Percentiles rank a stretch among this genome's conserved stretches.
phyloP scores from a whole-genome alignment of 2,797 vertebrate genomes.

The Esox masquinongy region DNA sequence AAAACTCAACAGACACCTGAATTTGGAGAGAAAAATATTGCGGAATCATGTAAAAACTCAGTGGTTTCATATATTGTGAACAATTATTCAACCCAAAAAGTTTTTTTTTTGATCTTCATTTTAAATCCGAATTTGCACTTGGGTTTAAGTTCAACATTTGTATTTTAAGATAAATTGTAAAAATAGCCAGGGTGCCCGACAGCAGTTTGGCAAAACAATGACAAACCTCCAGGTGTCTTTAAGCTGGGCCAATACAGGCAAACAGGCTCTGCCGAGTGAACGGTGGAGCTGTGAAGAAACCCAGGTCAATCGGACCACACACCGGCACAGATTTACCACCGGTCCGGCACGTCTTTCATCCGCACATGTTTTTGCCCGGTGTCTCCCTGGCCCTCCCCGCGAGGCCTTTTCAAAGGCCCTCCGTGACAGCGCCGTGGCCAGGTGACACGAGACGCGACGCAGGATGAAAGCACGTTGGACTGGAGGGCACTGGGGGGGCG shows the following conservation, averaged over 20 bases:
- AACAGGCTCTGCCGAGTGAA: background rate
- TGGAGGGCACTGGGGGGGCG: background rate
- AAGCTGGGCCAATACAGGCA: background rate
- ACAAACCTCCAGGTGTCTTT: background rate
- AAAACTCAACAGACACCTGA: too few species aligned
- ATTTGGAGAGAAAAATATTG: too few species aligned
- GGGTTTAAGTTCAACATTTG: background rate
- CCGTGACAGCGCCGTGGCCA: background rate
- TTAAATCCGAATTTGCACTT: background rate
- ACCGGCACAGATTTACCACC: background rate
- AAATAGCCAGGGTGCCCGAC: background rate
- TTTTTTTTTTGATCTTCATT: background rate
- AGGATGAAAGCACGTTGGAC: background rate
- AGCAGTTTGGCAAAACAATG: background rate
- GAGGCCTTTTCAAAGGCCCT: conserved; percentile 3
- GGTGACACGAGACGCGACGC: background rate
- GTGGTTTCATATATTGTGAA: too few species aligned
- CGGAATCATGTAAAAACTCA: too few species aligned
- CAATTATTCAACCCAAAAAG: background rate
- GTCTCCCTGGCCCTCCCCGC: background rate
- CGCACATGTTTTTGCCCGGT: background rate
- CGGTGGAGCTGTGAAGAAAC: background rate
- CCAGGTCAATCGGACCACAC: background rate
- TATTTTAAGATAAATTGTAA: background rate
- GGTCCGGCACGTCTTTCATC: too few species aligned